Base-by-base conservation (phyloP, 2,113 vertebrate genomes). In the Anas platyrhynchos region DNA sequence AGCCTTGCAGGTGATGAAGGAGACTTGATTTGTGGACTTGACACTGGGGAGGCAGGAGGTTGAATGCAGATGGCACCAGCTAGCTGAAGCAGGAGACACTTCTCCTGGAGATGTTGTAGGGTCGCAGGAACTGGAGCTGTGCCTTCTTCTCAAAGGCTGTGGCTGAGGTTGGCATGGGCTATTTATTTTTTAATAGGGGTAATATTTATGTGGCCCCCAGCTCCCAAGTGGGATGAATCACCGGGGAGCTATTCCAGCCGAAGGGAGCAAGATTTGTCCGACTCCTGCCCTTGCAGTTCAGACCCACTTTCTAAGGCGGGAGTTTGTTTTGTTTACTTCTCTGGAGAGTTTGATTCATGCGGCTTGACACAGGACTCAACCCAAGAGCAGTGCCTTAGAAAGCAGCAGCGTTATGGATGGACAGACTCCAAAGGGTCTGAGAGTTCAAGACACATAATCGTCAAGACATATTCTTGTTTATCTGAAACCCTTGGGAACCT, bases 381-480 rank as follows among this genome's bases (percentile, higher is more conserved):
- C 75, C 58, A 62, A 88, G 85, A 95, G 55, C 72, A 62, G 26
- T 48, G 73, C 80, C 83, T 91, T 94, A 90, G 94, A 88, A 94
- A 96, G 79, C 83, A 88, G 58, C 76, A 86, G 58, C 13, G 0
- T 55, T 78, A 31, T 11, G 76, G 72, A 75, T 86, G 90, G 88
- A 88, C 23, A 48, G 66, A 38, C 38, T 91, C 85, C 94, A 91
- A 50, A 86, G 80, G 34, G 85, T 84, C 93, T 90, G 79, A 66
- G 90, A 69, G 84, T 58, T 93, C 61, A 34, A 93, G 65, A 76
- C 71, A 69, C 48, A 43, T 58, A 76, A 80, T 76, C 1, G 0
- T 29, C 62, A 61, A 87, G 93, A 83, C 11, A 31, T 88, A 61
- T 67, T 75, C 80, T 93, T 68, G 86, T 90, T 94, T 88, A 21